A percentile compares a stretch with the other conserved stretches of the same genome.
Evolutionary conservation across 2,888 invertebrate species (phyloP).

Genomic region (Parelbella ahira): DNA sequence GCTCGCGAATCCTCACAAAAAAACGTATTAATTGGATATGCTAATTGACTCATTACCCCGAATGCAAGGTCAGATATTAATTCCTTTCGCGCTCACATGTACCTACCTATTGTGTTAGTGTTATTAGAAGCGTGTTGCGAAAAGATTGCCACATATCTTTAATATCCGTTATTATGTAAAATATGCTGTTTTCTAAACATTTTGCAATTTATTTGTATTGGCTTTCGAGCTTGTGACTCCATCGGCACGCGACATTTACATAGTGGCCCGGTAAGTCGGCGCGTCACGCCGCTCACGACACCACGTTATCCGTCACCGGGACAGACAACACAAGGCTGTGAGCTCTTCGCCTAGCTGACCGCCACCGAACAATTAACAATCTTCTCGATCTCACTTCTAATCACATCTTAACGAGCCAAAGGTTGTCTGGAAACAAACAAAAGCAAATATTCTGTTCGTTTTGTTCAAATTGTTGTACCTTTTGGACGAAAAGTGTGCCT

Average conservation of each 20-base stretch:
- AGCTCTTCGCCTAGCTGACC: no score
- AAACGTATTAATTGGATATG: slow-evolving; percentile 20
- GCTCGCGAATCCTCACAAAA: slow-evolving; percentile 1
- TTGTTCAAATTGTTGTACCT: no score
- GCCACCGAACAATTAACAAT: no score
- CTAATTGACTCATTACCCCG: slow-evolving; percentile 19
- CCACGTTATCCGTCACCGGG: no score
- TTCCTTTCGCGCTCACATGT: slow-evolving; percentile 33
- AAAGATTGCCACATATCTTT: slow-evolving; percentile 36
- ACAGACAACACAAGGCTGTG: no score
- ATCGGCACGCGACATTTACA: slow-evolving; percentile 74
- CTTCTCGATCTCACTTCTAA: no score
- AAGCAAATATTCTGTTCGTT: no score
- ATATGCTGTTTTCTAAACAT: slow-evolving; percentile 57
- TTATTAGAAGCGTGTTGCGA: slow-evolving; percentile 29
- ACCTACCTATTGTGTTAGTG: slow-evolving; percentile 24
- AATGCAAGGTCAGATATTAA: slow-evolving; percentile 34
- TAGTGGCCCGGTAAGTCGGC: slow-evolving; percentile 48
- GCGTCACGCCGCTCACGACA: slow-evolving; percentile 31
- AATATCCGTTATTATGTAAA: slow-evolving; percentile 58
- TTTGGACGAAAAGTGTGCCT: no score
- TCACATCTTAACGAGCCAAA: no score
- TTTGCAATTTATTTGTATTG: slow-evolving; percentile 64
- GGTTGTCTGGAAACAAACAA: no score
- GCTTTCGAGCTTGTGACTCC: slow-evolving; percentile 69